phyloP scores from a whole-genome alignment of 2,888 invertebrate genomes.

The Agapostemon virescens region DNA sequence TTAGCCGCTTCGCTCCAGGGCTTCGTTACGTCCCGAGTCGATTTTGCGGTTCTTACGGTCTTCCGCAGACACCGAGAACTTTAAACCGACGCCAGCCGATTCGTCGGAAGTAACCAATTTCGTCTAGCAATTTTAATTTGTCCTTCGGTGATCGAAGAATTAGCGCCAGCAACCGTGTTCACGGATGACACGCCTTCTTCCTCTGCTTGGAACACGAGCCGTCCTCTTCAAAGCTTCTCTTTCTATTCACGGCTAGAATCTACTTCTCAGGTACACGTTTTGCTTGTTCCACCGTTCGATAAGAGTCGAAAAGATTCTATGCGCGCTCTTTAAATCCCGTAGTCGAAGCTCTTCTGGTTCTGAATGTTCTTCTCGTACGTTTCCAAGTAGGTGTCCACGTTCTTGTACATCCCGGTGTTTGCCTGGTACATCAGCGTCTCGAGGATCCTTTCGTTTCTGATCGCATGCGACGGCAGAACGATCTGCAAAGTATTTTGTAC shows the following conservation, averaged over 20 bases:
- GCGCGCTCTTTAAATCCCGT: slow-evolving; percentile 82
- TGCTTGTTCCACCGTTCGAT: not conserved
- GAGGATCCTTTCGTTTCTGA: slow-evolving; percentile 94
- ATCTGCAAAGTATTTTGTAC: slow-evolving; percentile 81
- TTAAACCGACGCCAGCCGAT: slow-evolving; percentile 1
- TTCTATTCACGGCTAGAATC: not conserved
- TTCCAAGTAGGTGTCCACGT: slow-evolving; percentile 92
- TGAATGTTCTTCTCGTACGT: slow-evolving; percentile 93
- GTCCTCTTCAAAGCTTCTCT: not conserved
- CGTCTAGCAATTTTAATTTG: not conserved
- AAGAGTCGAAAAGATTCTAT: not conserved
- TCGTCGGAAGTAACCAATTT: not conserved
- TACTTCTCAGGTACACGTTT: slow-evolving; percentile 45
- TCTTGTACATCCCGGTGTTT: slow-evolving; percentile 94
- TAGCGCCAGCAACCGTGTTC: not conserved
- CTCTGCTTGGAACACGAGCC: not conserved
- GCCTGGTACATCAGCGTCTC: slow-evolving; percentile 97
- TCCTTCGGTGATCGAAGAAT: not conserved
- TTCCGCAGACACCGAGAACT: not conserved
- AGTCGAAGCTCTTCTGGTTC: slow-evolving; percentile 94
- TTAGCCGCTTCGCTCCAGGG: not conserved
- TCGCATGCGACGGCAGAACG: slow-evolving; percentile 94
- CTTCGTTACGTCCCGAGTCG: not conserved
- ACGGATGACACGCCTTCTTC: not conserved
- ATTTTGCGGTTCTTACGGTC: not conserved